These are phyloP conservation scores for Hydropotes inermis DNA, from an alignment of 2,113 vertebrate genomes.

Conservation along the genomic window DNA sequence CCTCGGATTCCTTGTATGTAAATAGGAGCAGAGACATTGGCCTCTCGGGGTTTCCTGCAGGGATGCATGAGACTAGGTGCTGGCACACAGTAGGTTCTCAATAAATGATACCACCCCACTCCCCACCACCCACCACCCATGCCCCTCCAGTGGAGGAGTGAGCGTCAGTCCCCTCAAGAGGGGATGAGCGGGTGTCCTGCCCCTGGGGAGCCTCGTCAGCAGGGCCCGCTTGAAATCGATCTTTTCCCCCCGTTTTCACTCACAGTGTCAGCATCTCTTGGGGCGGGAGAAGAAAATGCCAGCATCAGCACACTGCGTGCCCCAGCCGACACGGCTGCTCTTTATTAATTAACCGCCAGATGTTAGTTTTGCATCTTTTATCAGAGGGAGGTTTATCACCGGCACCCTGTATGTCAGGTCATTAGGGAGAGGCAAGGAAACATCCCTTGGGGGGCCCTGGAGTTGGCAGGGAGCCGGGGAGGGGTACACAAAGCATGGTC, in stretches of 20 bases:
- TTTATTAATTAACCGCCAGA: conserved; percentile 75
- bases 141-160: not conserved
- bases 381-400: conserved; percentile 58
- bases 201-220: not conserved
- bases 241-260: not conserved
- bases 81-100: not conserved
- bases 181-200: not conserved
- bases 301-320: conserved; percentile 35
- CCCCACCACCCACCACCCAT: not conserved
- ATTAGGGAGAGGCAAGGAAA: conserved; percentile 50
- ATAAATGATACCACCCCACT: not conserved
- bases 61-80: not conserved
- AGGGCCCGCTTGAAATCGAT: conserved; percentile 3
- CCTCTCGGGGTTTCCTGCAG: not conserved
- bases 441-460: not conserved
- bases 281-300: conserved; percentile 42
- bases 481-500: not conserved
- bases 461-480: not conserved
- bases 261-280: conserved; percentile 57
- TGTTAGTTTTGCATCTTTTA: conserved; percentile 73
- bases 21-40: not conserved
- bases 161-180: not conserved
- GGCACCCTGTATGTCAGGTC: conserved; percentile 54
- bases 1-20: rapidly evolving
- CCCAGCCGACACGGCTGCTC: conserved; percentile 55